These are phyloP conservation scores for Zeus faber DNA, from an alignment of 2,113 vertebrate genomes.

Conservation along the genomic window DNA sequence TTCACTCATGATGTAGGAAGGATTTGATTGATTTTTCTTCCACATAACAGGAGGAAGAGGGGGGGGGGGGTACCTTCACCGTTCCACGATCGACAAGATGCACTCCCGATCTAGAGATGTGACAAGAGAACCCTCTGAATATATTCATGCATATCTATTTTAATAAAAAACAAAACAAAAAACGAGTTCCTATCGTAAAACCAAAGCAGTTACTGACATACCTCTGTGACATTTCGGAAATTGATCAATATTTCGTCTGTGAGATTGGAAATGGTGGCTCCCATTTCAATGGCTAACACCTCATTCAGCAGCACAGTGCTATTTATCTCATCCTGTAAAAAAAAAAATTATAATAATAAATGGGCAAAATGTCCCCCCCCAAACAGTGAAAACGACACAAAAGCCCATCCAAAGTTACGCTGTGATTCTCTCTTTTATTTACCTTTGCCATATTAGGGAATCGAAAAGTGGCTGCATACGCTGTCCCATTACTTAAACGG, in stretches of 20 bases:
- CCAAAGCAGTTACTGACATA: constrained; percentile 25
- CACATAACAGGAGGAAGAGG: not conserved
- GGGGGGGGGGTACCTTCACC: constrained; percentile 53
- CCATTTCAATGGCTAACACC: constrained; percentile 66
- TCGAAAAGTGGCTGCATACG: constrained; percentile 42
- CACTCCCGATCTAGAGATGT: constrained; percentile 30
- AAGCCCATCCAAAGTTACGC: not conserved
- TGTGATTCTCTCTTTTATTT: constrained; percentile 1
- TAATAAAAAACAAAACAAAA: not conserved
- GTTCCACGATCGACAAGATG: constrained; percentile 62
- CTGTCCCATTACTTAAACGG: accelerated
- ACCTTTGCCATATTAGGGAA: constrained; percentile 52
- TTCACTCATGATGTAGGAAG: not conserved
- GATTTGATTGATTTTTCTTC: no score
- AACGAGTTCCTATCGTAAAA: not conserved
- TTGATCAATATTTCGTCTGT: constrained; percentile 39
- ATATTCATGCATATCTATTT: not conserved
- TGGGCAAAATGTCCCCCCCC: not conserved
- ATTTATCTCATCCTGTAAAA: constrained; percentile 49
- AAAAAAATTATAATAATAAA: not conserved
- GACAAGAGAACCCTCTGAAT: not conserved
- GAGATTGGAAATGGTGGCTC: constrained; percentile 44
- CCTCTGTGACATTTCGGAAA: constrained; percentile 25
- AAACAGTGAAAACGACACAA: not conserved
- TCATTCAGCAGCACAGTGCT: constrained; percentile 43